These are phyloP conservation scores for Mycteria americana DNA, from an alignment of 2,797 vertebrate species.

Conservation along the genomic window DNA sequence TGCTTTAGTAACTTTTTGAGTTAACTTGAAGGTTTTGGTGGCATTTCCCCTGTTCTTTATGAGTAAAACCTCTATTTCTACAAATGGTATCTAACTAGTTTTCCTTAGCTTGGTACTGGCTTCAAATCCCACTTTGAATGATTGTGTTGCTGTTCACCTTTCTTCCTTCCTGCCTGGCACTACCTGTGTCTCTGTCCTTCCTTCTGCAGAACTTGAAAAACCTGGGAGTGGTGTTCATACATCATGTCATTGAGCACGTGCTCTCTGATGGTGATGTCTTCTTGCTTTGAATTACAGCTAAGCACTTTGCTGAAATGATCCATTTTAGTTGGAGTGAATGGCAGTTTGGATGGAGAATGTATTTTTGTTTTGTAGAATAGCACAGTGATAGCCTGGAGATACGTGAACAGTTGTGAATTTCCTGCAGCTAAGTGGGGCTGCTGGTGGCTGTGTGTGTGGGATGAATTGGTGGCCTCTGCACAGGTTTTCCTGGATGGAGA, in stretches of 20 bases:
- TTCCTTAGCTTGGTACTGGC: neutral
- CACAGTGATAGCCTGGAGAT: neutral
- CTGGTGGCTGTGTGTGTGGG: neutral
- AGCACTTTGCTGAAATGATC: neutral
- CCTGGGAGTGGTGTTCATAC: neutral
- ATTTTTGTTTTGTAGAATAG: neutral
- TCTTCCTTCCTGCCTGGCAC: neutral
- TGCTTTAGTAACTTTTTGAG: neutral
- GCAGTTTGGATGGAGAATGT: neutral
- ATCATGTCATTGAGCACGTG: fast-evolving
- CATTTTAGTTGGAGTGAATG: neutral
- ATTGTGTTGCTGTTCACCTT: neutral
- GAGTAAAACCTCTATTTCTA: neutral
- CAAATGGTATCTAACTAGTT: neutral
- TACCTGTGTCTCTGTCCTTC: neutral
- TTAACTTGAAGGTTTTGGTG: neutral
- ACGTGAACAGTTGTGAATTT: neutral
- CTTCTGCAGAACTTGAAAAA: neutral
- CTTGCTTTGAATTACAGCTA: neutral
- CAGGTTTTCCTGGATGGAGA: neutral
- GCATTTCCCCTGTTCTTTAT: neutral
- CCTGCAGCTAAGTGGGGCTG: neutral
- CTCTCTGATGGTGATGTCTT: neutral
- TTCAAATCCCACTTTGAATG: neutral
- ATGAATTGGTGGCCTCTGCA: neutral